Evolutionary conservation across 2,888 invertebrate species (phyloP).

Genomic region (Stenodema calcarata): DNA sequence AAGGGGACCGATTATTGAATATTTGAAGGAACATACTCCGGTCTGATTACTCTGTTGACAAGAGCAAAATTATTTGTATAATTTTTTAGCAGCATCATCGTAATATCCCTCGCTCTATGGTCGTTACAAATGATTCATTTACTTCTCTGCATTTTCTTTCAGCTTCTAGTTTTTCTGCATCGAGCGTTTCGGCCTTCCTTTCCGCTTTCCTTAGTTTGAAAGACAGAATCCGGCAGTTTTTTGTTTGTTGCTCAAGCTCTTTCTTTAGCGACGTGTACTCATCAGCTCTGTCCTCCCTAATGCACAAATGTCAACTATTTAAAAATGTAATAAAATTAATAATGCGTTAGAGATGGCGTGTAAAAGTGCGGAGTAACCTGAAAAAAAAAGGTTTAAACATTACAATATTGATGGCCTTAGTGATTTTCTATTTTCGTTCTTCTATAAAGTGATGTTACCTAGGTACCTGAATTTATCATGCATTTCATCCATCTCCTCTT

Average conservation of each 20-base stretch:
- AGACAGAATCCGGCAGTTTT: conserved; percentile 96
- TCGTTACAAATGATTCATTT: neutral
- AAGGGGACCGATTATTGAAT: conserved; percentile 1
- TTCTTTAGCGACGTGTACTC: conserved; percentile 93
- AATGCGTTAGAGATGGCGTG: no score
- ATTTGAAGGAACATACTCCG: no score
- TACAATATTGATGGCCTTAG: conserved; percentile 10
- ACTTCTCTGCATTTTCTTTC: conserved; percentile 72
- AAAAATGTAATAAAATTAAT: no score
- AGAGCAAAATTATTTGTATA: neutral
- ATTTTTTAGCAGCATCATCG: neutral
- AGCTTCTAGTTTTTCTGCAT: conserved; percentile 80
- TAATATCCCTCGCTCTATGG: neutral
- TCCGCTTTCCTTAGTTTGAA: conserved; percentile 98
- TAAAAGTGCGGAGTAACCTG: no score
- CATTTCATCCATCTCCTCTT: conserved; percentile 98
- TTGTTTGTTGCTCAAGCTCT: conserved; percentile 94
- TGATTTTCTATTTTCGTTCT: neutral
- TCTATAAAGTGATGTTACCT: conserved; percentile 30
- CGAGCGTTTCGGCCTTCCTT: conserved; percentile 83
- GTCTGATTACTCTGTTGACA: no score
- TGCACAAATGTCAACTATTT: conserved; percentile 59
- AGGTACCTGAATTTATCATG: conserved; percentile 87
- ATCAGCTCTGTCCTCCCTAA: conserved; percentile 93
- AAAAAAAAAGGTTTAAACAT: no score